These are phyloP conservation scores for Calosoma granatense DNA, from an alignment of 1,140 invertebrate species.

Conservation along the genomic window DNA sequence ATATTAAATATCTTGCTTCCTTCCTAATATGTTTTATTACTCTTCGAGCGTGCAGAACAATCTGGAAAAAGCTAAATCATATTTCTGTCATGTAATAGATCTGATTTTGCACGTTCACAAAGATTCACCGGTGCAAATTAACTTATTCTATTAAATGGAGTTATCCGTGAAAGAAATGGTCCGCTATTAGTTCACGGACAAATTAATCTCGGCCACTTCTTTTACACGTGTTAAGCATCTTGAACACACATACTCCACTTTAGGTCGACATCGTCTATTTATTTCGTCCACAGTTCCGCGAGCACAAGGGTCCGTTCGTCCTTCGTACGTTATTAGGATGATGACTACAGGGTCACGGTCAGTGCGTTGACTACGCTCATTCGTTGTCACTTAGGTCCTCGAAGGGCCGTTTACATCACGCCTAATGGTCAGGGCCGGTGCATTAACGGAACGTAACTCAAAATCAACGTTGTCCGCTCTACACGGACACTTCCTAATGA, in stretches of 20 bases:
- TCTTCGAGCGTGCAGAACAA: too few relatives aligned
- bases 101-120: too few relatives aligned
- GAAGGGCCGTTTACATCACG: neutral
- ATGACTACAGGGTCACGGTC: neutral
- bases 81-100: too few relatives aligned
- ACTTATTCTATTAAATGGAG: neutral
- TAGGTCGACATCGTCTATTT: neutral
- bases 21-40: too few relatives aligned
- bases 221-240: neutral
- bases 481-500: too few relatives aligned
- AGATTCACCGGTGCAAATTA: neutral
- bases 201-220: neutral
- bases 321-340: neutral
- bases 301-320: neutral
- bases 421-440: neutral
- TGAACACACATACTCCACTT: neutral
- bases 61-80: too few relatives aligned
- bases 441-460: neutral
- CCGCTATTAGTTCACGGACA: neutral
- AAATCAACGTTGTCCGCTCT: too few relatives aligned
- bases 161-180: neutral
- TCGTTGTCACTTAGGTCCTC: neutral
- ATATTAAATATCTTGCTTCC: too few relatives aligned
- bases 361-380: neutral
- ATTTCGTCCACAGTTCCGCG: neutral